Conservation (phyloP, 35 echinoderm and acorn worm genomes). For the Heliocidaris erythrogramma region DNA sequence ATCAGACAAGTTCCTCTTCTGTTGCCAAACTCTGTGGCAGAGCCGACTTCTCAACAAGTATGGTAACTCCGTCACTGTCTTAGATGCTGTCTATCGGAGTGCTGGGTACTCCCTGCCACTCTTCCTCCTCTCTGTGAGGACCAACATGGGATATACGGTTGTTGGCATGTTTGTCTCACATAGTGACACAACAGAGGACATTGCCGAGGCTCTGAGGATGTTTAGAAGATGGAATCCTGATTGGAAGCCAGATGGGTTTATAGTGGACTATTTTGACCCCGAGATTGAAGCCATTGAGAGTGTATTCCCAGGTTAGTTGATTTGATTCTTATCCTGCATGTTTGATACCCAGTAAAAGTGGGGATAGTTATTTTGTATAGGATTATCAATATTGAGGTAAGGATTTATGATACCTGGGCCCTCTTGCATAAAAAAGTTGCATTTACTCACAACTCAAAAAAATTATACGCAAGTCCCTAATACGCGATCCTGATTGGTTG, state of each 20-base stretch:
- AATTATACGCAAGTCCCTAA: no score
- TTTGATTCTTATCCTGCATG: no score
- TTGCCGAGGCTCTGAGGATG: conserved; percentile 38
- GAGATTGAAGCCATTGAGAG: neutral
- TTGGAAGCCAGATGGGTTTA: conserved; percentile 45
- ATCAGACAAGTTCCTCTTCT: conserved; percentile 28
- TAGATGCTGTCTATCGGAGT: conserved; percentile 51
- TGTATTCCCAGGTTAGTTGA: neutral
- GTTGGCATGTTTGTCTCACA: conserved; percentile 57
- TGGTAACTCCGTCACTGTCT: conserved; percentile 35
- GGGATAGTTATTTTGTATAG: no score
- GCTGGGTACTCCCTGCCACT: conserved; percentile 49
- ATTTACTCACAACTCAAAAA: no score
- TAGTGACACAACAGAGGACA: conserved; percentile 7
- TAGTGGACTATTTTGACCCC: conserved; percentile 50
- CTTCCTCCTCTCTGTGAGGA: conserved; percentile 53
- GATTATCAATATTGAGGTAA: no score
- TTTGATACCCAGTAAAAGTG: no score
- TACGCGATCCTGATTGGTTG: no score
- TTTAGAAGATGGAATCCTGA: conserved; percentile 59
- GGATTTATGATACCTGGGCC: no score
- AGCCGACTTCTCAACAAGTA: conserved; percentile 44
- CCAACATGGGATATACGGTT: conserved; percentile 49
- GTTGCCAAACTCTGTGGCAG: conserved; percentile 45
- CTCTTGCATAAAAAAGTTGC: no score